Base-by-base conservation (phyloP, 2,888 invertebrate genomes). In the Eumacrocentrus americanus region DNA sequence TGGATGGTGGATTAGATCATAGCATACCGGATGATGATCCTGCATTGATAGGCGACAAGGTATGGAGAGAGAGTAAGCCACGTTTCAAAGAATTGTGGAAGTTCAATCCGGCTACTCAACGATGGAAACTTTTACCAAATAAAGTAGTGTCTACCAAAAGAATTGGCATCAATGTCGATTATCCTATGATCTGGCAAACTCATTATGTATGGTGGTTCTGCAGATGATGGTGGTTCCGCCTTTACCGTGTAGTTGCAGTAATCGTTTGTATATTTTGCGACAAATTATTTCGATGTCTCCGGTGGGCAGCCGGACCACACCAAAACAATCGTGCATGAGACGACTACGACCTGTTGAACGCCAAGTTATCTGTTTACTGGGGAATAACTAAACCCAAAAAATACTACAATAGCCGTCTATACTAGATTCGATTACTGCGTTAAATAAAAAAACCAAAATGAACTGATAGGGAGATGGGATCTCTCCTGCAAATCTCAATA, bases 1-100 rank as follows among this genome's bases (percentile, higher is more conserved):
- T n/a, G n/a, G n/a, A 94, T 74, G 97, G 96, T 20, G 96, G 96
- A 1, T 97, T 92, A 76, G 95, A 94, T 82, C 94, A 91, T 0
- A 76, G 83, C 40, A 79, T 84, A 50, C 61, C 73, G 1, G 83
- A 81, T 59, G 83, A 82, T 60, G 86, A 84, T 67, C 82, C 83
- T 51, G 77, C 77, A 2, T 72, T 80, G 74, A 61, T 59, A 16
- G 55, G 72, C 18, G 77, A 80, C 61, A 63, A 59, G 3, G 84
- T 81, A 12, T 87, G 87, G 85, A 83, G 82, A 2, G 81, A 83
- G 20, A 83, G 85, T 14, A 85, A 84, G 60, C 88, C 90, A 1
- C 81, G 92, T 14, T 92, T 92, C 75, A 89, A 88, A 76, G 91
- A 94, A 83, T 80, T 96, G 11, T 95, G 95, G 95, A 88, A 89